phyloP scores from a whole-genome alignment of 2,113 vertebrate genomes.

The Bubo blakistoni region DNA sequence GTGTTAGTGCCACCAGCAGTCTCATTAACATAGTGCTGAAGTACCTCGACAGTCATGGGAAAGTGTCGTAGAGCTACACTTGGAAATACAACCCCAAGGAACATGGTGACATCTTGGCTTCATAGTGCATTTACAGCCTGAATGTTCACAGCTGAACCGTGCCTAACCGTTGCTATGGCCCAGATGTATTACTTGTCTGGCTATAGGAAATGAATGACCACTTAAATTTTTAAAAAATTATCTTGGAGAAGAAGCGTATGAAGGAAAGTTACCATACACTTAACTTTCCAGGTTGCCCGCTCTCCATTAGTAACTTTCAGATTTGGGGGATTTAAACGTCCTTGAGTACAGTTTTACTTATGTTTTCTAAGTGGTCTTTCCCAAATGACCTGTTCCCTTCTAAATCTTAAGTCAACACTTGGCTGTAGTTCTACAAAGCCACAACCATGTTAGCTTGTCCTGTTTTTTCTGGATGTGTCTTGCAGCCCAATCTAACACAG shows the following conservation, averaged over 20 bases:
- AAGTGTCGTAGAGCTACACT: background rate
- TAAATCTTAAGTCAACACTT: background rate
- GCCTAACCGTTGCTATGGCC: background rate
- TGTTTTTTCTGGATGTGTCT: background rate
- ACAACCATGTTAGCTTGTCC: background rate
- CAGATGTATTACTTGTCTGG: background rate
- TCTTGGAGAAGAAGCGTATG: background rate
- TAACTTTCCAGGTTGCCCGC: background rate
- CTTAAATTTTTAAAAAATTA: background rate
- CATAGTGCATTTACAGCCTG: background rate
- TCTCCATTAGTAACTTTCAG: background rate
- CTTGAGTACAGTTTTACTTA: background rate
- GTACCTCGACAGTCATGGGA: background rate
- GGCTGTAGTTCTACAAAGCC: background rate
- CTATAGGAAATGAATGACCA: background rate
- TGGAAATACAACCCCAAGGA: background rate
- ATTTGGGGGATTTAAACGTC: background rate
- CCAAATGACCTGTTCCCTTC: background rate
- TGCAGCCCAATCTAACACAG: background rate
- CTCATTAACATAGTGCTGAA: background rate
- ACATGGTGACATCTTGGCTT: background rate
- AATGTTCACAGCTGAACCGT: background rate
- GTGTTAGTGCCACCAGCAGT: background rate
- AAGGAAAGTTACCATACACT: background rate
- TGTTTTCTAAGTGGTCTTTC: background rate